Conservation (phyloP, 2,888 invertebrate genomes). For the Halictus quadricinctus region DNA sequence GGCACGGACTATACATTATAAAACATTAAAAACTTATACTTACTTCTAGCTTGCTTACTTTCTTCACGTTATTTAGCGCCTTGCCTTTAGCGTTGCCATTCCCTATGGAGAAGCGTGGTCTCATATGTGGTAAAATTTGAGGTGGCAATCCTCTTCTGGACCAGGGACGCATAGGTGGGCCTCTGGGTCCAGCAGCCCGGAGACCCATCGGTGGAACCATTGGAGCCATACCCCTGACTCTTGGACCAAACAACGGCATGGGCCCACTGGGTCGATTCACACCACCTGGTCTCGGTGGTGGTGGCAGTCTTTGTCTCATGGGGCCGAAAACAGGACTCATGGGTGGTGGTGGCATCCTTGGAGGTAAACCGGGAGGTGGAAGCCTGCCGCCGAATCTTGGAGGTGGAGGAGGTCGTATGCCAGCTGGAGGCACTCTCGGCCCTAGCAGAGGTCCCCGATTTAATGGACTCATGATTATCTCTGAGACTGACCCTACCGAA, state of each 20-base stretch:
- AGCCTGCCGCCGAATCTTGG: slow-evolving; percentile 74
- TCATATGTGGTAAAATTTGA: slow-evolving; percentile 70
- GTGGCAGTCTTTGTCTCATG: slow-evolving; percentile 69
- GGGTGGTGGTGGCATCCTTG: slow-evolving; percentile 66
- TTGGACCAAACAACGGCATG: slow-evolving; percentile 64
- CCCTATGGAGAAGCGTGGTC: slow-evolving; percentile 74
- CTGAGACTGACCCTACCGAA: neutral
- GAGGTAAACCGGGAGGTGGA: slow-evolving; percentile 70
- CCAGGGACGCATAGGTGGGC: slow-evolving; percentile 72
- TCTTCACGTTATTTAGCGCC: slow-evolving; percentile 72
- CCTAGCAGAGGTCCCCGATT: slow-evolving; percentile 76
- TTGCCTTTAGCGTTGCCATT: slow-evolving; percentile 75
- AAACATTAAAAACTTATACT: slow-evolving; percentile 18
- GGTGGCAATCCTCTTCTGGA: slow-evolving; percentile 69
- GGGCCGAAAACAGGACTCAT: slow-evolving; percentile 70
- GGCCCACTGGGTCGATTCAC: slow-evolving; percentile 60
- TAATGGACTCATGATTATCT: slow-evolving; percentile 75
- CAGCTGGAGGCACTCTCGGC: slow-evolving; percentile 71
- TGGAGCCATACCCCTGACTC: slow-evolving; percentile 70
- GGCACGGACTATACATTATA: neutral
- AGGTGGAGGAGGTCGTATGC: slow-evolving; percentile 71
- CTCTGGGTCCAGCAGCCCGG: slow-evolving; percentile 70
- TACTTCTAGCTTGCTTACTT: slow-evolving; percentile 78
- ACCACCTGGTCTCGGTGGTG: slow-evolving; percentile 61
- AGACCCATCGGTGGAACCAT: slow-evolving; percentile 74